Evolutionary conservation across 2,113 vertebrate genomes (phyloP), one percentile per base, ranked within the genome.

Genomic region (Panthera leo): DNA sequence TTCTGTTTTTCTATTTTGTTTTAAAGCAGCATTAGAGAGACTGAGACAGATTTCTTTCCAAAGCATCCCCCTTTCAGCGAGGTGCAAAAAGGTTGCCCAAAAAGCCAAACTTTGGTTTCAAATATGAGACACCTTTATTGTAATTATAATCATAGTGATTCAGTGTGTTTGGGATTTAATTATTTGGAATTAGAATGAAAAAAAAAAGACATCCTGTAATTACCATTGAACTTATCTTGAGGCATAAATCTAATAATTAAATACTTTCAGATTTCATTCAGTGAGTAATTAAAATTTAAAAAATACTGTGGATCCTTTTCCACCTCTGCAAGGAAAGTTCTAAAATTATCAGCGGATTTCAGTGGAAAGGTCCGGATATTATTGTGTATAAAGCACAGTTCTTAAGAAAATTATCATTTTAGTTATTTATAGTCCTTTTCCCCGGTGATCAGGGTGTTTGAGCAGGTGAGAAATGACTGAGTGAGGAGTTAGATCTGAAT

Each of bases 231-330:
- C 97, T 98, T 98, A 98, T 98, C 98, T 98, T 97, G 98, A 98
- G 98, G 97, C 90, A 97, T 96, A 98, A 98, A 98, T 99, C 98
- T 98, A 98, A 98, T 98, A 98, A 98, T 99, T 99, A 98, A 98
- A 97, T 82, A 97, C 93, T 98, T 98, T 98, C 97, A 98, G 80
- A 98, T 98, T 98, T 97, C 97, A 97, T 98, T 98, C 95, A 89
- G 90, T 45, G 93, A 95, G 97, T 86, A 98, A 98, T 98, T 98
- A 98, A 98, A 98, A 98, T 97, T 94, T 85, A 76, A 92, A 86
- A 85, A 82, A 53, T 12, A 76, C 95, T 42, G 23, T 55, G 55
- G 70, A 71, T 97, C 88, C 94, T 73, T 95, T 94, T 76, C 45
- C 67, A 68, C 34, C 23, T 88, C 65, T 84, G 53, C 83, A 97